Evolutionary conservation across 2,113 vertebrate genomes (phyloP), one percentile per base, ranked within the genome.

Genomic region (Chascanopsetta lugubris): DNA sequence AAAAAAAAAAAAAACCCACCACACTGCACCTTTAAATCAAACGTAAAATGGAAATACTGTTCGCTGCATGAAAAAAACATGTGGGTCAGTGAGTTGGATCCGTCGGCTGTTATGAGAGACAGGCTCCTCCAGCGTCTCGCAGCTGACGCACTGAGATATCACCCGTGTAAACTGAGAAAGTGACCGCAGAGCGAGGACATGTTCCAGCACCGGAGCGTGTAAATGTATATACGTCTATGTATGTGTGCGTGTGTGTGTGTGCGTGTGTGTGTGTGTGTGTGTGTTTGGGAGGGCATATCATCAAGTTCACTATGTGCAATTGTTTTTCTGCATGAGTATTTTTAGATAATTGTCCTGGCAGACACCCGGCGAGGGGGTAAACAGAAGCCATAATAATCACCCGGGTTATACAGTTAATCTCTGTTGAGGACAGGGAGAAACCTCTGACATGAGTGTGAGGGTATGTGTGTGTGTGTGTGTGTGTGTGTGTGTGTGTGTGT

Each of bases 341-440:
- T 32, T 22, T 20, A 54, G 46, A 75, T 48, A 10, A 54, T 15
- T 58, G 26, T 43, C 11, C 26, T 47, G 50, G 36, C 27, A 59
- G 20, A 21, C 26, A n/a, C n/a, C n/a, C n/a, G n/a, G n/a, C n/a
- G n/a, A n/a, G 1, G 24, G 32, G 29, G 27, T 15, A 12, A 25
- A 4, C 13, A 13, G 12, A 53, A 55, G 38, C n/a, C 13, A 51
- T 48, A 49, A 71, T 69, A 40, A 77, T 46, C 64, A 40, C 54
- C 2, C 27, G 26, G 50, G 54, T 66, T 47, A 61, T 59, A 66
- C n/a, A 71, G 75, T 79, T 10, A 34, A 34, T 36, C 75, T 68
- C 15, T 32, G 51, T 6, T 13, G 32, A 34, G 36, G 30, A 27
- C 25, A 46, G 47, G 21, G 18, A 42, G 3, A 21, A 34, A 62